Evolutionary conservation across 2,888 invertebrate species (phyloP).

Genomic region (Brenthis ino): DNA sequence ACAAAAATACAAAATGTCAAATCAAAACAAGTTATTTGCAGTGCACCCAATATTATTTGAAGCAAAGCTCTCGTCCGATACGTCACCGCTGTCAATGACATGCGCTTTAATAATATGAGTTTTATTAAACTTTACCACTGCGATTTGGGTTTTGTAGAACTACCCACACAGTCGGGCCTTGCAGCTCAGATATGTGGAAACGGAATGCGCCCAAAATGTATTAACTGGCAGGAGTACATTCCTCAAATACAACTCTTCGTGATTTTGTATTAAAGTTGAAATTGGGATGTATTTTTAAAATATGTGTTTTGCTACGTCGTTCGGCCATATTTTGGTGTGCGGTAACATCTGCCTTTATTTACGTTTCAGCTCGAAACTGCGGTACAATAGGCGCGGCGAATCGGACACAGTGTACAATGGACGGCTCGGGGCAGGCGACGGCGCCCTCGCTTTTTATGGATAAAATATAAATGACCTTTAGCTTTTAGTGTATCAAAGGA

Average conservation of each 20-base stretch:
- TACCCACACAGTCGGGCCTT: constrained; percentile 68
- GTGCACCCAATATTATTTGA: constrained; percentile 6
- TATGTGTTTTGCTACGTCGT: constrained; percentile 43
- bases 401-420: constrained; percentile 66
- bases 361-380: constrained; percentile 77
- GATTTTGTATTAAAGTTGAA: constrained; percentile 39
- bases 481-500: constrained; percentile 38
- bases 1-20: too few relatives aligned
- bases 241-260: constrained; percentile 40
- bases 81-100: constrained; percentile 66
- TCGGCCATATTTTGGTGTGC: constrained; percentile 64
- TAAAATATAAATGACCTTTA: constrained; percentile 64
- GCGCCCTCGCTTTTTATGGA: constrained; percentile 50
- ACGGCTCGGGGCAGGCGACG: constrained; percentile 42
- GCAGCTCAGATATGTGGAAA: constrained; percentile 49
- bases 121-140: constrained; percentile 73
- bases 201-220: constrained; percentile 35
- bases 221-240: constrained; percentile 20
- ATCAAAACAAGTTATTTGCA: neutral
- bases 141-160: constrained; percentile 77
- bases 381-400: constrained; percentile 75
- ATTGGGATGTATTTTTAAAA: constrained; percentile 39
- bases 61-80: constrained; percentile 12
- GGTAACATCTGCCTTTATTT: constrained; percentile 82
- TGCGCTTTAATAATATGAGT: constrained; percentile 70